These are phyloP conservation scores for Catharus minimus DNA, from an alignment of 2,113 vertebrate species.

Conservation along the genomic window DNA sequence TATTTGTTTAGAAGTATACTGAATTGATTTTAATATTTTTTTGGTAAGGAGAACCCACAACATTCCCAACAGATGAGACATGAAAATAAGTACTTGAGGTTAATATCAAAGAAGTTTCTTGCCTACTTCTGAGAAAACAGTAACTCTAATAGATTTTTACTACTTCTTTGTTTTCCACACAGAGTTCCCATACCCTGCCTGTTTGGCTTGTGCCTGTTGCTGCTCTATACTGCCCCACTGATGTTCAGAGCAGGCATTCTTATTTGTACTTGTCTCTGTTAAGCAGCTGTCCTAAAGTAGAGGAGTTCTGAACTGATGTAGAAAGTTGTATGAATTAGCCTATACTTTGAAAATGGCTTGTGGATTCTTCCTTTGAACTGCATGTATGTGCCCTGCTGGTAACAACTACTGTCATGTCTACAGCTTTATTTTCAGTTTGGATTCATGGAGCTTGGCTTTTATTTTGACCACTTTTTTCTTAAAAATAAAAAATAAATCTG, in stretches of 20 bases:
- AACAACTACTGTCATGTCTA: not conserved
- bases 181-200: not conserved
- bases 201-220: not conserved
- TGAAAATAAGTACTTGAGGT: not conserved
- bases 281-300: not conserved
- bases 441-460: not conserved
- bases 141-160: not conserved
- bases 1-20: not conserved
- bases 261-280: not conserved
- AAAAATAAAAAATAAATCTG: not conserved
- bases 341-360: not conserved
- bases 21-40: not conserved
- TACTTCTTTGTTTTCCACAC: not conserved
- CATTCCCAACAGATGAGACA: not conserved
- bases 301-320: not conserved
- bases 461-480: not conserved
- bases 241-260: not conserved
- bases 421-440: conserved; percentile 2
- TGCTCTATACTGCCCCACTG: not conserved
- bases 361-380: conserved; percentile 5
- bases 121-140: not conserved
- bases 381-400: not conserved
- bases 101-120: not conserved
- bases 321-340: not conserved
- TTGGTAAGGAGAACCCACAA: not conserved